Evolutionary conservation across 2,888 invertebrate genomes (phyloP), one percentile per base, ranked within the genome.

Genomic region (Plusia festucae): DNA sequence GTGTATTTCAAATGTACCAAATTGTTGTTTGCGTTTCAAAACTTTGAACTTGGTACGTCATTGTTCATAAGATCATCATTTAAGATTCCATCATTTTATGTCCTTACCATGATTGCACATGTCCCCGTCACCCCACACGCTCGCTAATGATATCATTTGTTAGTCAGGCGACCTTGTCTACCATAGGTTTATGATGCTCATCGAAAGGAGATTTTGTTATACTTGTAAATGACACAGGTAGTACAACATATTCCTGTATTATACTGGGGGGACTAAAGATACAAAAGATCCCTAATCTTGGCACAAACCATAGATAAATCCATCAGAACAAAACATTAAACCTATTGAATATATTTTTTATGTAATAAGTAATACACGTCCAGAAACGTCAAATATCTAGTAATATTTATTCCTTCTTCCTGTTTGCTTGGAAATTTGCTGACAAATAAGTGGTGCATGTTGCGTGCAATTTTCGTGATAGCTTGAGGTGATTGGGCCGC

Each of bases 151-250:
- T 30, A 32, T 27, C 16, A 34, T 44, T n/a, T 27, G 34, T 70
- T 61, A 46, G 34, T 69, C 63, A 63, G 4, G 15, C 44, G 49
- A 51, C 20, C 57, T 32, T 13, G 20, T 9, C 24, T 20, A 57
- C 20, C 11, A 40, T 27, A 22, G 27, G 49, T 24, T 49, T 64
- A 18, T 30, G 34, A 15, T 65, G 34, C 18, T 40, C 18, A 5
- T 9, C 9, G 20, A 9, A 4, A 2, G 30, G 30, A 30, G 9
- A 30, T 9, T 9, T 30, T 30, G 1, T 7, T 24, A 34, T 34
- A 13, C 34, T 34, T 34, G 32, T 34, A 24, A 24, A 24, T 24
- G 5, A 24, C 24, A 3, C 5, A 24, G n/a, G n/a, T n/a, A n/a
- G n/a, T n/a, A n/a, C n/a, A n/a, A n/a, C n/a, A n/a, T n/a, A n/a